Conservation (phyloP, 2,113 vertebrate species). For the Morone chrysops region DNA sequence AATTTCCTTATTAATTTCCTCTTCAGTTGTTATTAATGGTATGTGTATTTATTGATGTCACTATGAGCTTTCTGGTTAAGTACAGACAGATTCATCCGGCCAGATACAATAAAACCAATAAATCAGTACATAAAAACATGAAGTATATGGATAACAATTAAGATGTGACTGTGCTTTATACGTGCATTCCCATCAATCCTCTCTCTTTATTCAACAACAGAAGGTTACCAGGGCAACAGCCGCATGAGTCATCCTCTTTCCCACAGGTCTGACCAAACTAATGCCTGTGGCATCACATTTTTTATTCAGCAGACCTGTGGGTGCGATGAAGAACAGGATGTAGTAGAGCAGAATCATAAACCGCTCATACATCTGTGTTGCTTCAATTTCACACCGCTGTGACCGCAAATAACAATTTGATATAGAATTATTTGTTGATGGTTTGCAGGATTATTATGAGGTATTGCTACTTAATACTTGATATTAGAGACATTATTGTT, state of each 20-base stretch:
- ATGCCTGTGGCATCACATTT: background rate
- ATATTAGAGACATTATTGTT: background rate
- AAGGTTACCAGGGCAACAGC: constrained; percentile 23
- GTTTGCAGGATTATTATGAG: background rate
- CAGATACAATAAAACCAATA: background rate
- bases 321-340: background rate
- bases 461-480: background rate
- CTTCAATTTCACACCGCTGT: background rate
- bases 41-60: too few species aligned
- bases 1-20: too few species aligned
- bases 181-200: background rate
- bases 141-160: too few species aligned
- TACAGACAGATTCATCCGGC: too few species aligned
- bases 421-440: too few species aligned
- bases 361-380: background rate
- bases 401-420: background rate
- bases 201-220: background rate
- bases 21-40: too few species aligned
- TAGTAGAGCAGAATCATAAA: background rate
- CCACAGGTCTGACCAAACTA: background rate
- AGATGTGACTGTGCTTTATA: background rate
- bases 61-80: too few species aligned
- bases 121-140: background rate
- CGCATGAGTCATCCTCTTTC: background rate
- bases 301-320: constrained; percentile 16